phyloP scores from a whole-genome alignment of 2,888 invertebrate species.

The Drosophila aldrichi region DNA sequence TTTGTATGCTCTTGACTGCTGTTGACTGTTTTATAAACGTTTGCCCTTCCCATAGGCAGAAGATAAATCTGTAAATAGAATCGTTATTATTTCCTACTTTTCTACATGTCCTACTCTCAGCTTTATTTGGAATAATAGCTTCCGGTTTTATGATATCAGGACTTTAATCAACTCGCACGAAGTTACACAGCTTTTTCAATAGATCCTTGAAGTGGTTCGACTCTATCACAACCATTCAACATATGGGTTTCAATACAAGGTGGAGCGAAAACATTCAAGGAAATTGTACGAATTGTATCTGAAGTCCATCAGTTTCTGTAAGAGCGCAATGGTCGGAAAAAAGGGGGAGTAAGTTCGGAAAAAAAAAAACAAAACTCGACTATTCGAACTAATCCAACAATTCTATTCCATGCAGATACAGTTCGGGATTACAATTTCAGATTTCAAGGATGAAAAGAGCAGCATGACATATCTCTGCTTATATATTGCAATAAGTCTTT shows the following conservation, averaged over 20 bases:
- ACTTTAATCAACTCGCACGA: not conserved
- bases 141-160: not conserved
- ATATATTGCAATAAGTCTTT: not conserved
- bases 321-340: not conserved
- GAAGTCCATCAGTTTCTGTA: not conserved
- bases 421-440: not conserved
- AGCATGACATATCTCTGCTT: not conserved
- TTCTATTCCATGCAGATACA: not conserved
- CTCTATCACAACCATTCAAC: not conserved
- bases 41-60: not conserved
- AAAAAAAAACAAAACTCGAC: not conserved
- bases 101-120: not conserved
- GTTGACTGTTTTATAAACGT: not conserved
- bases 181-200: not conserved
- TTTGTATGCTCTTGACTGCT: not conserved
- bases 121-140: not conserved
- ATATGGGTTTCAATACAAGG: not conserved
- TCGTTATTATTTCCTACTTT: not conserved
- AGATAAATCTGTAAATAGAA: not conserved
- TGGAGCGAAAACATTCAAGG: slow-evolving; percentile 3
- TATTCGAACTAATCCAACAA: not conserved
- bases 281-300: not conserved
- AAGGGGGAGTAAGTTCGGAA: not conserved
- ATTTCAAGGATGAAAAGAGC: not conserved
- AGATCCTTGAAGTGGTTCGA: not conserved